phyloP scores from a whole-genome alignment of 2,797 vertebrate species.

The Oreochromis grahami region DNA sequence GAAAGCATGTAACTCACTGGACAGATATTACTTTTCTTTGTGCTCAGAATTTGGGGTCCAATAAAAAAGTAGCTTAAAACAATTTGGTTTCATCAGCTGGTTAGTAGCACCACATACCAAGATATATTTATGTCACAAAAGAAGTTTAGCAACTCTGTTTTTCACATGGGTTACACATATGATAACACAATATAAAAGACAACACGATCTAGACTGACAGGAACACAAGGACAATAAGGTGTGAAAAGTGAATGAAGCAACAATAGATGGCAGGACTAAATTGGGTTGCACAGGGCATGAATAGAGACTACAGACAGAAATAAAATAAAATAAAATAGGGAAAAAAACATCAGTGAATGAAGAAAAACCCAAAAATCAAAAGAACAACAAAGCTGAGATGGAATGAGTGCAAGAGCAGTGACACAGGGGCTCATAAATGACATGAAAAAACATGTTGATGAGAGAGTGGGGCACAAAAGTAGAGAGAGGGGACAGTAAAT shows the following conservation, averaged over 20 bases:
- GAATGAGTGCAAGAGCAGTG: not conserved
- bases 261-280: not conserved
- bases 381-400: constrained; percentile 4
- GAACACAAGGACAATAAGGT: not conserved
- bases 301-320: constrained; percentile 2
- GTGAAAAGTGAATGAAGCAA: constrained; percentile 1
- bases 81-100: not conserved
- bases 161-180: not conserved
- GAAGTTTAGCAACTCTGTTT: not conserved
- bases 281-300: constrained; percentile 7
- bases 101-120: not conserved
- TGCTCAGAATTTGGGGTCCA: not conserved
- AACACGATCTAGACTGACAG: not conserved
- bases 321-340: not conserved
- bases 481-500: constrained; percentile 15
- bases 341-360: not conserved
- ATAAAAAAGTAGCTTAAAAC: not conserved
- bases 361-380: constrained; percentile 2
- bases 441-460: constrained; percentile 4
- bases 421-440: constrained; percentile 20
- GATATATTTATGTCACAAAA: not conserved
- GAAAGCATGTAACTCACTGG: not conserved
- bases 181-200: not conserved
- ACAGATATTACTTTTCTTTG: not conserved
- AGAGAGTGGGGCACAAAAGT: not conserved